Evolutionary conservation across 2,888 invertebrate species (phyloP).

Genomic region (Athripsodes cinereus): DNA sequence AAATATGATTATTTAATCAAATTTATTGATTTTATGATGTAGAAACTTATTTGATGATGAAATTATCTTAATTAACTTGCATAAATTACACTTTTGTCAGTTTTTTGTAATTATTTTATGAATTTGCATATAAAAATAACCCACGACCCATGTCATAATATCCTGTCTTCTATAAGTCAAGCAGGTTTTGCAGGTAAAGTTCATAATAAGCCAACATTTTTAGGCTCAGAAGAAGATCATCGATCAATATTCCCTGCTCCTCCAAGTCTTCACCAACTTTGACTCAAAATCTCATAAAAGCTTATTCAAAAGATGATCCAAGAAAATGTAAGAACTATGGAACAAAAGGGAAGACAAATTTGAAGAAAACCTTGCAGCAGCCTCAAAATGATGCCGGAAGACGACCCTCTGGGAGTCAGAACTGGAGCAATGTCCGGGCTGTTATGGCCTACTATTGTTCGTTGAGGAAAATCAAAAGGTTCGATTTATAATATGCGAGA

Average conservation of each 20-base stretch:
- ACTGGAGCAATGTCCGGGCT: constrained; percentile 82
- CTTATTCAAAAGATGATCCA: constrained; percentile 12
- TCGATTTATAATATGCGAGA: constrained; percentile 35
- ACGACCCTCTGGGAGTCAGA: constrained; percentile 52
- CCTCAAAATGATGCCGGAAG: constrained; percentile 32
- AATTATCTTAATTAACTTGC: too few relatives aligned
- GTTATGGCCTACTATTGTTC: constrained; percentile 88
- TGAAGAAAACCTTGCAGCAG: background rate
- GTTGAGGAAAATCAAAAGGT: constrained; percentile 88
- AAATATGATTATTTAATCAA: too few relatives aligned
- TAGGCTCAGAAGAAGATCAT: constrained; percentile 9
- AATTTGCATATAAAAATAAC: too few relatives aligned
- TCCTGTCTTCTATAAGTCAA: background rate
- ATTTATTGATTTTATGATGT: too few relatives aligned
- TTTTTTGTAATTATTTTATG: too few relatives aligned
- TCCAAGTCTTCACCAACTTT: constrained; percentile 2
- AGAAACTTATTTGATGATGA: too few relatives aligned
- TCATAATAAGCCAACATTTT: background rate
- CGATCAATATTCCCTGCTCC: background rate
- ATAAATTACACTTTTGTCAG: too few relatives aligned
- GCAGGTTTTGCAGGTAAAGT: background rate
- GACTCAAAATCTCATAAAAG: constrained; percentile 5
- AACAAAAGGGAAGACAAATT: constrained; percentile 27
- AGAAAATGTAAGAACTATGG: constrained; percentile 29
- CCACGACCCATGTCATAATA: too few relatives aligned